These are phyloP conservation scores for Sinocyclocheilus rhinocerous DNA, from an alignment of 2,113 vertebrate species.

Conservation along the genomic window DNA sequence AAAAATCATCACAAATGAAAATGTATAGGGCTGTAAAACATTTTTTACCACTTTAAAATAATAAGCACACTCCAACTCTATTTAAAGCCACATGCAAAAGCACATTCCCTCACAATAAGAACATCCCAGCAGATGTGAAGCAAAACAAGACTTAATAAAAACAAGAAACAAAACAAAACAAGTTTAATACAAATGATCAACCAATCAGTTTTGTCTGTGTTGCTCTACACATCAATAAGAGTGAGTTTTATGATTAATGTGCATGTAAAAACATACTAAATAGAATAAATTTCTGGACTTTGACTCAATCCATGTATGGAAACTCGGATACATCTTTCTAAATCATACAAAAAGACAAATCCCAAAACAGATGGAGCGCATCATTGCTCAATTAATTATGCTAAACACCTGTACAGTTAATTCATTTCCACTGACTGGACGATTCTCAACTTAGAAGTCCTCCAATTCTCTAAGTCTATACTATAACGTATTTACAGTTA, in stretches of 20 bases:
- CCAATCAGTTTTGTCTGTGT: not conserved
- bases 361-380: not conserved
- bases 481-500: not conserved
- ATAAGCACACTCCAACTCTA: not conserved
- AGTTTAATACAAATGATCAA: not conserved
- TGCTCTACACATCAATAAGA: not conserved
- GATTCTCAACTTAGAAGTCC: not conserved
- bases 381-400: not conserved
- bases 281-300: not conserved
- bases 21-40: not conserved
- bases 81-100: not conserved
- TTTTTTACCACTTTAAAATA: not conserved
- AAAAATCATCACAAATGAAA: not conserved
- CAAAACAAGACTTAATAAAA: not conserved
- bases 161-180: too few species aligned
- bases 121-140: conserved; percentile 4
- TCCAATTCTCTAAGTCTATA: not conserved
- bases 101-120: not conserved
- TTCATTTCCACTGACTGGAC: not conserved
- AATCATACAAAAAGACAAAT: not conserved
- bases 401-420: conserved; percentile 1
- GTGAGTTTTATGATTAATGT: conserved; percentile 1
- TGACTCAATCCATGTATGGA: not conserved
- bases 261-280: not conserved
- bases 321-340: not conserved